Evolutionary conservation across 2,113 vertebrate species (phyloP), one percentile per base, ranked within the genome.

Genomic region (Orcinus orca): DNA sequence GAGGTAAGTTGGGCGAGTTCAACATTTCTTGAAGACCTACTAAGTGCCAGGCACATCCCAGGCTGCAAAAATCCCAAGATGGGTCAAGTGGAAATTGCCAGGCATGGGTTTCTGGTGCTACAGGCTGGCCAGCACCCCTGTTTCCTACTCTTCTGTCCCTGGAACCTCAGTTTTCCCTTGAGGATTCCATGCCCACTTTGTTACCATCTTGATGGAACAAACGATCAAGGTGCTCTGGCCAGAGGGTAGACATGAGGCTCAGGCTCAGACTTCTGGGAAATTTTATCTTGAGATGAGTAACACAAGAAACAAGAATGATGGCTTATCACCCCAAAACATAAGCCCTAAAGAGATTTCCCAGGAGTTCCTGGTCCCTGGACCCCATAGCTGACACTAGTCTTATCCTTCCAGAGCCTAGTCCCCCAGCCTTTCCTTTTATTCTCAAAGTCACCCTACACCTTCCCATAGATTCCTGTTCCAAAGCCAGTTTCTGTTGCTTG

Each of bases 211-310:
- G 12, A 33, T 15, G 10, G 47, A 79, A 26, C 17, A 14, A 26
- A 55, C 0, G 3, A 36, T 47, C 67, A 44, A 58, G 80, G 36
- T 50, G 50, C 58, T 58, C 33, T 80, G 50, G 47, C 50, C 12
- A 53, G 41, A 90, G 38, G 73, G 31, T 14, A n/a, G 53, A 55
- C 31, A 7, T 6, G 41, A 85, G 47, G 8, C 62, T 47, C 50
- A 79, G 60, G 29, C 36, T 94, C 23, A 62, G 41, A 38, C 33
- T 82, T 77, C 15, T 62, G 10, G 26, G 38, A 82, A 93, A 38
- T 67, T 77, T 67, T 70, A 65, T 62, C 85, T 77, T 89, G 55
- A 84, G 33, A 76, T 29, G 23, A 50, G n/a, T 44, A n/a, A 92
- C 47, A 47, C 8, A 74, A 84, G 70, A 76, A 88, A 76, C 11